Conservation (phyloP, 1,140 invertebrate genomes). For the Papilio polytes region DNA sequence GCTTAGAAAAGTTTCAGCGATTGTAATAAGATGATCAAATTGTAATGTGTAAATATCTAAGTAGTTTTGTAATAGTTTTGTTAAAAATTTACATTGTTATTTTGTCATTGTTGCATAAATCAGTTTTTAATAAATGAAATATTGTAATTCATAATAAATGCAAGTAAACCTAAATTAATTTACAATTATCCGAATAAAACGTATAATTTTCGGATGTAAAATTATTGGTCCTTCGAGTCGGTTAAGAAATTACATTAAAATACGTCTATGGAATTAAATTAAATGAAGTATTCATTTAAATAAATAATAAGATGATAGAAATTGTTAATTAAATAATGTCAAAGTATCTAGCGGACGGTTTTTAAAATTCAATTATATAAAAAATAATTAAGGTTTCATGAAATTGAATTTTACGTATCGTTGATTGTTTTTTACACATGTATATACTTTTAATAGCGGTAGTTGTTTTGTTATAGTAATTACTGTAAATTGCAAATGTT, state of each 20-base stretch:
- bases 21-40: not conserved
- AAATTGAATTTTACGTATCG: not conserved
- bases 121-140: not conserved
- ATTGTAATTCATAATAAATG: not conserved
- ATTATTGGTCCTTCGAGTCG: too few relatives aligned
- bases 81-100: not conserved
- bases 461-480: not conserved
- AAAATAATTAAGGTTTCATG: not conserved
- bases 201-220: too few relatives aligned
- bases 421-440: not conserved
- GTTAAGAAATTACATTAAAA: too few relatives aligned
- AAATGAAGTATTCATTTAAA: too few relatives aligned
- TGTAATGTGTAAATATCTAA: not conserved
- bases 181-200: too few relatives aligned
- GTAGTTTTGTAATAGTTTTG: not conserved
- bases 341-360: not conserved
- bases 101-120: not conserved
- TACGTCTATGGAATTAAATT: too few relatives aligned
- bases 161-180: too few relatives aligned
- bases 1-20: not conserved
- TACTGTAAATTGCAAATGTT: conserved; percentile 20
- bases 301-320: too few relatives aligned
- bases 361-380: not conserved
- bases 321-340: not conserved
- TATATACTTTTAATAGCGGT: not conserved